Percentiles rank a stretch among this genome's conserved stretches.
Evolutionary conservation across 2,113 vertebrate species (phyloP).

Genomic region (Solea senegalensis): DNA sequence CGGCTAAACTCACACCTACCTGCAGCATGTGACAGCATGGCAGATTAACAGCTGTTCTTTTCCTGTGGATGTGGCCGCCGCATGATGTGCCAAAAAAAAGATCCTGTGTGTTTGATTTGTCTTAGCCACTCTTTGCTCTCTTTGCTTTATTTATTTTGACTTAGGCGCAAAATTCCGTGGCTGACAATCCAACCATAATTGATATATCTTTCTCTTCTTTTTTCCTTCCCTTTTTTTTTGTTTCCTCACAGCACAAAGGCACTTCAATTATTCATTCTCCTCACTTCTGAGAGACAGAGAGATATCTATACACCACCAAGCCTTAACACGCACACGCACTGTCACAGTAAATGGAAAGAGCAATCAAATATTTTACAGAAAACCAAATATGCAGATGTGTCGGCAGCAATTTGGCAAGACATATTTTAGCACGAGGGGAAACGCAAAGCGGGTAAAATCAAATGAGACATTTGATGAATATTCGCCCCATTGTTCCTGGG

Average conservation of each 20-base stretch:
- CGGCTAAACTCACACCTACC: constrained; percentile 30
- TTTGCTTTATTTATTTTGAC: constrained; percentile 1
- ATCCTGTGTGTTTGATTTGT: constrained; percentile 39
- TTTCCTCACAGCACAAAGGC: constrained; percentile 38
- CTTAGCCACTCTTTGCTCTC: constrained; percentile 9
- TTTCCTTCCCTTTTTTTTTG: constrained; percentile 2
- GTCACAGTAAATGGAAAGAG: constrained; percentile 64
- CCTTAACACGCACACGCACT: constrained; percentile 52
- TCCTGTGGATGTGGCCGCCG: constrained; percentile 5
- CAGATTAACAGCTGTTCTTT: constrained; percentile 33
- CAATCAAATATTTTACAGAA: constrained; percentile 70
- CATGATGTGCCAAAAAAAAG: constrained; percentile 5
- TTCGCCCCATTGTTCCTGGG: constrained; percentile 62
- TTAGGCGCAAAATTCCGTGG: constrained; percentile 30
- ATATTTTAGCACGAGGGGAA: constrained; percentile 56
- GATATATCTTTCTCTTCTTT: constrained; percentile 50
- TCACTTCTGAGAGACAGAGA: constrained; percentile 29
- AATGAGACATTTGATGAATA: constrained; percentile 72
- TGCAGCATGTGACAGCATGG: constrained; percentile 17
- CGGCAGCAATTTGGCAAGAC: constrained; percentile 65
- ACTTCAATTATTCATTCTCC: constrained; percentile 63
- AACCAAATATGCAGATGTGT: constrained; percentile 75
- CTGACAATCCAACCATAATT: constrained; percentile 53
- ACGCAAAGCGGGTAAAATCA: constrained; percentile 46
- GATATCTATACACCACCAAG: constrained; percentile 39